Percentiles rank a stretch among this genome's conserved stretches.
These are phyloP conservation scores for Rhinogobius similis DNA, from an alignment of 2,113 vertebrate species.

Conservation along the genomic window DNA sequence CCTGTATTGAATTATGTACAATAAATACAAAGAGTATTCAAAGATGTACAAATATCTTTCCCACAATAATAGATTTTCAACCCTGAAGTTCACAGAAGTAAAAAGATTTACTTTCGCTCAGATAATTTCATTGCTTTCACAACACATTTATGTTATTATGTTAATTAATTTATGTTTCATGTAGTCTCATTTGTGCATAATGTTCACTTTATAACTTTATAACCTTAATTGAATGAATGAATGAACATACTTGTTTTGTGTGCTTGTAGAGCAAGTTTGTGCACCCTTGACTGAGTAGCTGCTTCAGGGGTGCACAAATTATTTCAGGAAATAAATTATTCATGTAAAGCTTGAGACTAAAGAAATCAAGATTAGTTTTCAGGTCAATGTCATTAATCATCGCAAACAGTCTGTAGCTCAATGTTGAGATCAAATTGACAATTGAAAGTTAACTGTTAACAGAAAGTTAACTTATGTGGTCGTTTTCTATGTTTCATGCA, in stretches of 20 bases:
- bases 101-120: neutral
- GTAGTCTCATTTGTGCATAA: neutral
- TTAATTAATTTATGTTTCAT: too few relatives aligned
- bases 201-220: neutral
- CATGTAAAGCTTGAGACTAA: conserved; percentile 26
- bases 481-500: neutral
- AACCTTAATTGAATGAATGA: too few relatives aligned
- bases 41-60: too few relatives aligned
- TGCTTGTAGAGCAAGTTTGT: neutral
- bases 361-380: conserved; percentile 38
- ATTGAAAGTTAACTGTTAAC: too few relatives aligned
- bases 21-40: too few relatives aligned
- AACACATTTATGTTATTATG: neutral
- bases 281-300: neutral
- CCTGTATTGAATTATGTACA: too few relatives aligned
- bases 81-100: neutral
- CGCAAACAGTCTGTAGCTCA: neutral
- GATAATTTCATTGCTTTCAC: neutral
- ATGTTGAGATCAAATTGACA: too few relatives aligned
- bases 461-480: neutral
- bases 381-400: conserved; percentile 28
- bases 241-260: neutral
- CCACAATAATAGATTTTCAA: neutral
- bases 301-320: conserved; percentile 27
- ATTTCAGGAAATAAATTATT: conserved; percentile 38